Base-by-base conservation (phyloP, 2,888 invertebrate genomes). In the Aphelenchoides bicaudatus region DNA sequence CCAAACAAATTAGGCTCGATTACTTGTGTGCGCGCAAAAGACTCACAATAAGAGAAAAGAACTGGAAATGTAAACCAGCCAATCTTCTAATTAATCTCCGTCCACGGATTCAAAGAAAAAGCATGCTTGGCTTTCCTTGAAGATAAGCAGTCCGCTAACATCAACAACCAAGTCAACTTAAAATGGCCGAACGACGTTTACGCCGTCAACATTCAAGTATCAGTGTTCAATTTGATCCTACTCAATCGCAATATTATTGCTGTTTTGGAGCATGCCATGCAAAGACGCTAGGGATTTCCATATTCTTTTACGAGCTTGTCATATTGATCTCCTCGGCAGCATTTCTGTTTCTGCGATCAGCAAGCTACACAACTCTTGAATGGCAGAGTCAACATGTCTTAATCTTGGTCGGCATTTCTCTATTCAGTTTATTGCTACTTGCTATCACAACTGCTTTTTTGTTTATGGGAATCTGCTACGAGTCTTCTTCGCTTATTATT, bases 241-340 rank as follows among this genome's bases (percentile, higher is more conserved):
- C 25, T 19, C 8, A 21, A 21, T 43, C 23, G 10, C 16, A 25
- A 16, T 53, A 53, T 25, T 53, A 48, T 29, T 53, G 53, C 27
- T 53, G 53, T 53, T 53, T 53, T 25, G 53, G 53, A 21, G 13
- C 49, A 2, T 53, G 53, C 30, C 53, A 53, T 51, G 46, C 53
- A 23, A 53, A 53, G 53, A 53, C 53, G 1, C 16, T 53, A 4
- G 53, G 53, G 6, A 27, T 53, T 1, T 27, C 49, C 13, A 16
- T 53, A 10, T 54, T 53, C 47, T 28, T 53, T 19, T 53, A 48
- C 4, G 53, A 53, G 19, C 19, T 51, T 25, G 49, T 53, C n/a
- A 16, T n/a, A 5, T 19, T 53, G 3, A 48, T 53, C 27, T 13
- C 19, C 8, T 19, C 29, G 19, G 46, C 53, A 8, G 53, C 28